phyloP scores from a whole-genome alignment of 2,888 invertebrate species.

The Meghimatium bilineatum region DNA sequence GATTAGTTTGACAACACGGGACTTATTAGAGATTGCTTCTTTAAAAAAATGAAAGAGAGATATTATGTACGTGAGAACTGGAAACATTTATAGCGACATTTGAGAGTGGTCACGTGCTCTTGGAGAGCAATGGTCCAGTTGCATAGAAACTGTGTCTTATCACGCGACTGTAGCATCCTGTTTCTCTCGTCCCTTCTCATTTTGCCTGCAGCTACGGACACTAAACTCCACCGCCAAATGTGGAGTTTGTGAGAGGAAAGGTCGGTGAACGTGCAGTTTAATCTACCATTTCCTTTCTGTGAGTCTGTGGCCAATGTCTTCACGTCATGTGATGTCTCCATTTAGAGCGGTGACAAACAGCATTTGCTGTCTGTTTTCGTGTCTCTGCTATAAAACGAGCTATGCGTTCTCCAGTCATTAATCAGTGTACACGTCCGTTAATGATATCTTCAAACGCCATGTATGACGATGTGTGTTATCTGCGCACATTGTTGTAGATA shows the following conservation, averaged over 20 bases:
- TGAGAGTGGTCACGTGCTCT: slow-evolving; percentile 21
- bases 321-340: slow-evolving; percentile 18
- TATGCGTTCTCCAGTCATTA: slow-evolving; percentile 7
- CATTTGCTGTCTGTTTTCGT: neutral
- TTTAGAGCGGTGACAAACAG: slow-evolving; percentile 20
- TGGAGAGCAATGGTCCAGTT: neutral
- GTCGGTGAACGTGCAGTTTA: slow-evolving; percentile 16
- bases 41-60: neutral
- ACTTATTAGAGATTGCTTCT: slow-evolving; percentile 26
- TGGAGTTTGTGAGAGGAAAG: slow-evolving; percentile 23
- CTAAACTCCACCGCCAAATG: slow-evolving; percentile 21
- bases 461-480: neutral
- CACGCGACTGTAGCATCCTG: slow-evolving; percentile 25
- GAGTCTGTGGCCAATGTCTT: neutral
- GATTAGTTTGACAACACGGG: slow-evolving; percentile 14
- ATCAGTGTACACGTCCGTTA: slow-evolving; percentile 13
- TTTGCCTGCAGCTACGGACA: neutral
- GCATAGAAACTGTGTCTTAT: slow-evolving; percentile 18
- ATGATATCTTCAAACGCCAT: slow-evolving; percentile 29
- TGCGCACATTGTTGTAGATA: neutral
- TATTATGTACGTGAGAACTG: neutral
- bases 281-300: slow-evolving; percentile 26
- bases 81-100: neutral
- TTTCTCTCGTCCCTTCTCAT: slow-evolving; percentile 33
- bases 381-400: neutral